These are phyloP conservation scores for Lichenostomus cassidix DNA, from an alignment of 2,113 vertebrate species.

Conservation along the genomic window DNA sequence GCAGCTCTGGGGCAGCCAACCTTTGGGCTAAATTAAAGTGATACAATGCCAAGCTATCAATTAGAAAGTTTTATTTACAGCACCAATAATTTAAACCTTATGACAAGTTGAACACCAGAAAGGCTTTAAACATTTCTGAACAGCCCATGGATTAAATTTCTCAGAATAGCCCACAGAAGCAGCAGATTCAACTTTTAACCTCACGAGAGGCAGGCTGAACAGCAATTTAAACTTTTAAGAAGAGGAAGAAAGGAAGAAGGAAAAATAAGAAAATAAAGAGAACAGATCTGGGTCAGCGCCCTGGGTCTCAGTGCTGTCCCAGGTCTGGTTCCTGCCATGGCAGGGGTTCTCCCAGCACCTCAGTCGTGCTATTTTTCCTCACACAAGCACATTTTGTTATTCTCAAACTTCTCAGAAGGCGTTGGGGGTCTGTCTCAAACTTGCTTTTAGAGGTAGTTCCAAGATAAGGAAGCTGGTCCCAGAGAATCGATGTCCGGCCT, in stretches of 20 bases:
- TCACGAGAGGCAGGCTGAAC: not conserved
- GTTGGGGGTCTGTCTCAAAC: not conserved
- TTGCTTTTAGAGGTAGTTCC: not conserved
- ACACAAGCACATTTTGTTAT: not conserved
- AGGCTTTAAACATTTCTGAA: not conserved
- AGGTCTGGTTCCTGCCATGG: too few relatives aligned
- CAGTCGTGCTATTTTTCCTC: not conserved
- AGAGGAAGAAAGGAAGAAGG: not conserved
- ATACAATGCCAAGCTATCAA: not conserved
- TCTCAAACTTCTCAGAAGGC: not conserved
- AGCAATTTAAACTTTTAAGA: not conserved
- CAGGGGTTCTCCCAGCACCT: not conserved
- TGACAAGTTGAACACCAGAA: not conserved
- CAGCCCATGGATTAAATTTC: fast-evolving
- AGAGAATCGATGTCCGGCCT: not conserved
- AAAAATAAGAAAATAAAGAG: not conserved
- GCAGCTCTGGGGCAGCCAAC: not conserved
- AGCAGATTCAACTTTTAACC: fast-evolving
- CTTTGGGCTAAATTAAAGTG: not conserved
- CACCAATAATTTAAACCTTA: not conserved
- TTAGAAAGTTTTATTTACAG: not conserved
- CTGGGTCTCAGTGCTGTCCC: fast-evolving
- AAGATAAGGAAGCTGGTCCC: not conserved
- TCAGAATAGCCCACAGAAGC: fast-evolving
- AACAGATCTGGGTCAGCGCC: not conserved